Evolutionary conservation across 2,888 invertebrate genomes (phyloP), one percentile per base, ranked within the genome.

Genomic region (Zaprionus obscuricornis): DNA sequence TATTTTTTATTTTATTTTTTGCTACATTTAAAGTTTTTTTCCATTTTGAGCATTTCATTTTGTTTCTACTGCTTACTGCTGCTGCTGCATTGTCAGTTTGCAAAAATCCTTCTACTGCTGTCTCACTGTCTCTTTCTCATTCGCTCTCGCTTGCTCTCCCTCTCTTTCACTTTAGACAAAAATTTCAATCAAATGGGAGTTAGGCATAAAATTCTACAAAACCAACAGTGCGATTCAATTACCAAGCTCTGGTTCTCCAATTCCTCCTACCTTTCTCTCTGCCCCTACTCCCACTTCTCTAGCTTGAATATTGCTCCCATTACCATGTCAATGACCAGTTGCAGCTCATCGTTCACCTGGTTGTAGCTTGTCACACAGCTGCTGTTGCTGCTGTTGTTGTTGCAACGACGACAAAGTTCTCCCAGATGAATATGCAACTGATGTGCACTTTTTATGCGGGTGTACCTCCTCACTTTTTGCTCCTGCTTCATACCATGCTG

Each of bases 321-420:
- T 60, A 50, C 36, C 72, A 70, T 66, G 78, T 79, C 78, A 78
- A 83, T 83, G 78, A 79, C 84, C 78, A 83, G 76, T 27, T 66
- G 42, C 51, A 40, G 55, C 57, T 66, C 71, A 57, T 36, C 66
- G 54, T 62, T 71, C 64, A 73, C 57, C 83, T 75, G 74, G 58
- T 59, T 58, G 47, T 58, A 52, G 65, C 51, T 52, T 46, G 42
- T 14, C 33, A 8, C 10, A 22, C 5, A 6, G n/a, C n/a, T n/a
- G n/a, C n/a, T n/a, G n/a, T n/a, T n/a, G n/a, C n/a, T n/a, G n/a
- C n/a, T n/a, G n/a, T n/a, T n/a, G n/a, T n/a, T 43, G 60, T 54
- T 40, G 47, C 47, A 56, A 51, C 27, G 66, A 58, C 60, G 66
- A 58, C 60, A 58, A 29, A 60, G 57, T 55, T 47, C 60, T 16